Conservation (phyloP, 2,113 vertebrate genomes). For the Trinectes maculatus region DNA sequence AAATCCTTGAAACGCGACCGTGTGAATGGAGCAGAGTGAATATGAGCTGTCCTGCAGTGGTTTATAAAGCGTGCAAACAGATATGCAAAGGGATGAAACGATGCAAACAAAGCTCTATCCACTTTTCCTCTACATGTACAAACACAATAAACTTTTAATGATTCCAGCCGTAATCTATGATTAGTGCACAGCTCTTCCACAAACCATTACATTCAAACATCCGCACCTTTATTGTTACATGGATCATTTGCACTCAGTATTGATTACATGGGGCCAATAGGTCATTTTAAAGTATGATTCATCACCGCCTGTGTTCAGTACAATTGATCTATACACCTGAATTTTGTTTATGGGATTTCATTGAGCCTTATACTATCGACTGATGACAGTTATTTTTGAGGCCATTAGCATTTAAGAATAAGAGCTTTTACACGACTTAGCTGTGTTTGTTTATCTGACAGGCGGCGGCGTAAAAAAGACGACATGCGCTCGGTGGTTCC, state of each 20-base stretch:
- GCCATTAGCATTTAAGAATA: not conserved
- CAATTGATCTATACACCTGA: not conserved
- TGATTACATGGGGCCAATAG: not conserved
- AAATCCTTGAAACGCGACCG: not conserved
- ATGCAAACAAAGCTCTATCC: not conserved
- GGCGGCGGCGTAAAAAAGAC: not conserved
- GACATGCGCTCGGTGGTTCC: not conserved
- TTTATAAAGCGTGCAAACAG: not conserved
- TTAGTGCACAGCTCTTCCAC: not conserved
- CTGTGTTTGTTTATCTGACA: not conserved
- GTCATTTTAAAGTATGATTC: slow-evolving; percentile 4
- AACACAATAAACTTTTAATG: not conserved
- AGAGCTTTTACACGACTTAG: not conserved
- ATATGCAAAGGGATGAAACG: not conserved
- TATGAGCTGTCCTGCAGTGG: too few species aligned
- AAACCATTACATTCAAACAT: too few species aligned
- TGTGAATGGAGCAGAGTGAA: too few species aligned
- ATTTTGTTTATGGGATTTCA: too few species aligned
- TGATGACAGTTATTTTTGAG: too few species aligned
- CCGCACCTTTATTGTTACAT: not conserved
- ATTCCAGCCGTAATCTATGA: not conserved
- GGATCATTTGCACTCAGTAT: not conserved
- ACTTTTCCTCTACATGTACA: not conserved
- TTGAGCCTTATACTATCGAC: too few species aligned
- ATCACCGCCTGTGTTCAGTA: not conserved